Evolutionary conservation across 2,113 vertebrate species (phyloP).

Genomic region (Laticauda laticaudata): DNA sequence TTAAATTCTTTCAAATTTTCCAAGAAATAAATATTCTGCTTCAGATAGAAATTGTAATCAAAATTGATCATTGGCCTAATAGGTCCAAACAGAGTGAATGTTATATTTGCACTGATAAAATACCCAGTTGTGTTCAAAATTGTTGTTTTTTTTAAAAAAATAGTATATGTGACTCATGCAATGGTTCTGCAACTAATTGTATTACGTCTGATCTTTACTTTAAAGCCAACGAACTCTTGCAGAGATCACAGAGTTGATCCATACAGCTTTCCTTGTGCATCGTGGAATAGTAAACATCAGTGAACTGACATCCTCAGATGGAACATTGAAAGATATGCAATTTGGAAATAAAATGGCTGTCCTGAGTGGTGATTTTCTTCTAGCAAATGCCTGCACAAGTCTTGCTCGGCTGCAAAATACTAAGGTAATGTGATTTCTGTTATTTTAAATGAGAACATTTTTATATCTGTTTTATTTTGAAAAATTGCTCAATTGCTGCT

Average conservation of each 20-base stretch:
- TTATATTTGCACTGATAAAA: not conserved
- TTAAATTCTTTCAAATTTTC: not conserved
- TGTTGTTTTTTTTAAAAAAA: not conserved
- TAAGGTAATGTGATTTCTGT: conserved; percentile 77
- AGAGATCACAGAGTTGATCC: conserved; percentile 95
- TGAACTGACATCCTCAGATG: conserved; percentile 87
- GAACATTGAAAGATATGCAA: conserved; percentile 93
- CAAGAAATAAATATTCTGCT: not conserved
- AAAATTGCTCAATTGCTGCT: conserved; percentile 17
- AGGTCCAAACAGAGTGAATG: not conserved
- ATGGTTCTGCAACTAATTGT: conserved; percentile 22
- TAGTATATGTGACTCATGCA: not conserved
- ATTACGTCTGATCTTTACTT: conserved; percentile 54
- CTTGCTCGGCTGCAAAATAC: conserved; percentile 92
- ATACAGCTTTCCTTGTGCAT: conserved; percentile 95
- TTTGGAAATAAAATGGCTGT: conserved; percentile 99
- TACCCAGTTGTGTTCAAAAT: not conserved
- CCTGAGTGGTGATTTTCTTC: conserved; percentile 93
- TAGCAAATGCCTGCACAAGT: conserved; percentile 92
- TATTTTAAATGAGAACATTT: not conserved
- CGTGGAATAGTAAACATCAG: conserved; percentile 91
- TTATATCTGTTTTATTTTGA: not conserved
- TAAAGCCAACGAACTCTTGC: conserved; percentile 91
- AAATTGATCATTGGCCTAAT: not conserved
- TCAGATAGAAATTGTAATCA: not conserved